Evolutionary conservation across 2,888 invertebrate species (phyloP).

Genomic region (Ornithoptera priamus): DNA sequence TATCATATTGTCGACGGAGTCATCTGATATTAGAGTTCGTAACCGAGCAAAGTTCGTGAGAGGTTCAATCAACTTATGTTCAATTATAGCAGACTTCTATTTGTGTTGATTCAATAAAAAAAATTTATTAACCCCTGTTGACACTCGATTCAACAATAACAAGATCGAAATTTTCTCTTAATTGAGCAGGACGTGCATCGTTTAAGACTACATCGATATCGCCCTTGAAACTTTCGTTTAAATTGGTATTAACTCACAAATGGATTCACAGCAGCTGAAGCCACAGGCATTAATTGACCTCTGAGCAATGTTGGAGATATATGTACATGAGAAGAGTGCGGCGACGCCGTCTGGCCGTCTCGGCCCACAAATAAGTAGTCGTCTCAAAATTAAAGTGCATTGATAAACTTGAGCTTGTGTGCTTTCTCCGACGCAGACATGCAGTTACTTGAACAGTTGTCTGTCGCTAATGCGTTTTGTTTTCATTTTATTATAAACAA

Average conservation of each 20-base stretch:
- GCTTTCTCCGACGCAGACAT: no score
- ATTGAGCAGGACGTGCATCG: neutral
- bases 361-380: neutral
- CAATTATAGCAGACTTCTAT: neutral
- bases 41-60: neutral
- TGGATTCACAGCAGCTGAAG: neutral
- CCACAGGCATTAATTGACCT: conserved; percentile 16
- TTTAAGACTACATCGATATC: neutral
- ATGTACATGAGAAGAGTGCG: neutral
- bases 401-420: no score
- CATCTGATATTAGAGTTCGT: neutral
- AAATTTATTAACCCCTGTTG: neutral
- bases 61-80: neutral
- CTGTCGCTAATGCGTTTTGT: no score
- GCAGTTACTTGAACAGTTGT: no score
- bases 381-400: no score
- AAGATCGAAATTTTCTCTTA: neutral
- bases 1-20: neutral
- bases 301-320: neutral
- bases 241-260: no score
- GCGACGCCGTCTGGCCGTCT: neutral
- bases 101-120: neutral
- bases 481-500: no score
- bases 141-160: neutral
- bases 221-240: neutral